Conservation (phyloP, 2,113 vertebrate genomes). For the Jaculus jaculus region DNA sequence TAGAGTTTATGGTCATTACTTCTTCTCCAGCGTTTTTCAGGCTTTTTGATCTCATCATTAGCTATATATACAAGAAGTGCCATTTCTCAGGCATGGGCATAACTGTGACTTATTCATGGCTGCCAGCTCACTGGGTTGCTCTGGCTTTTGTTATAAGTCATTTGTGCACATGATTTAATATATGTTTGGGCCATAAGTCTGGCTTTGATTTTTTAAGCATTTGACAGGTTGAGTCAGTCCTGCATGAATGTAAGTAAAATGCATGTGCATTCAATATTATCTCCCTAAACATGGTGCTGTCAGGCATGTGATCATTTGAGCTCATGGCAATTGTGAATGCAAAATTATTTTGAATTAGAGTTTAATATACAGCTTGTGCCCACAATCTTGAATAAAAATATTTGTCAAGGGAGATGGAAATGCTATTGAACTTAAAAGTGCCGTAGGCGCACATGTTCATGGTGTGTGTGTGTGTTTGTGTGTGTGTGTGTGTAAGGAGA, state of each 20-base stretch:
- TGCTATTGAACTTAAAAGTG: background rate
- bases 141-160: slow-evolving; percentile 67
- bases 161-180: slow-evolving; percentile 62
- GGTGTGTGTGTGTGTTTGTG: background rate
- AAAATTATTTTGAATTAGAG: slow-evolving; percentile 31
- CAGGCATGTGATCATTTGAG: background rate
- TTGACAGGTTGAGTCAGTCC: slow-evolving; percentile 48
- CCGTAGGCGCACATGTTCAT: background rate
- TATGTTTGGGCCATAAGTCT: slow-evolving; percentile 55
- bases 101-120: slow-evolving; percentile 50
- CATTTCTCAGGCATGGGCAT: background rate
- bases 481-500: background rate
- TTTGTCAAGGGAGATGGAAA: background rate
- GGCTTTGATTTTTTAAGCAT: slow-evolving; percentile 57
- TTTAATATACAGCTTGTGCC: background rate
- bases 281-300: slow-evolving; percentile 21
- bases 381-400: slow-evolving; percentile 3
- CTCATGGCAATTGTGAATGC: background rate
- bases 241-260: slow-evolving; percentile 48
- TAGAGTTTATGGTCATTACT: slow-evolving; percentile 34
- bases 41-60: slow-evolving; percentile 64
- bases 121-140: slow-evolving; percentile 19
- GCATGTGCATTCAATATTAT: background rate
- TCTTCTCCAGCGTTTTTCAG: slow-evolving; percentile 59
- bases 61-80: slow-evolving; percentile 49